Evolutionary conservation across 1,140 invertebrate genomes (phyloP).

Genomic region (Drosophila tsacasi): DNA sequence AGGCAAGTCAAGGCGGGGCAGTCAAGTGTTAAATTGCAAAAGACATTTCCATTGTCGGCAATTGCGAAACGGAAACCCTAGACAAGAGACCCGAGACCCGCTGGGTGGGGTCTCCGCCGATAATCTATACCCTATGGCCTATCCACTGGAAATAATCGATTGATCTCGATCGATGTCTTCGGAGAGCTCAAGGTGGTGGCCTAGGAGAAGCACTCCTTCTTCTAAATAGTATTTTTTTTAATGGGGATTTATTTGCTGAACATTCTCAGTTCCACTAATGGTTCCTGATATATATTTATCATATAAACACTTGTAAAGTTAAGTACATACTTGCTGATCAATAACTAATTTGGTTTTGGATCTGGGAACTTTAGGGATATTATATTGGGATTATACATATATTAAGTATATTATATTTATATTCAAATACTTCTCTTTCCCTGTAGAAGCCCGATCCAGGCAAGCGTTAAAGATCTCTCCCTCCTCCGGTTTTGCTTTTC

Average conservation of each 20-base stretch:
- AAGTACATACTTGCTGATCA: background rate
- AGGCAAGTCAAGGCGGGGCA: conserved; percentile 60
- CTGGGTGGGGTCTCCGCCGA: conserved; percentile 28
- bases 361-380: background rate
- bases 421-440: background rate
- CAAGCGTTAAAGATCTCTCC: conserved; percentile 66
- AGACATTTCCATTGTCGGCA: conserved; percentile 76
- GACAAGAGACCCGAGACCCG: conserved; percentile 30
- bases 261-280: background rate
- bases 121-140: conserved; percentile 25
- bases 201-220: background rate
- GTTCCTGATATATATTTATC: background rate
- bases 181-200: background rate
- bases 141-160: conserved; percentile 36
- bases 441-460: conserved; percentile 53
- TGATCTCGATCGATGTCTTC: background rate
- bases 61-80: conserved; percentile 64
- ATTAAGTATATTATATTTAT: too few relatives aligned
- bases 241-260: background rate
- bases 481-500: conserved; percentile 4
- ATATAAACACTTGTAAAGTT: background rate
- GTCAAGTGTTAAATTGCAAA: conserved; percentile 82
- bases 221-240: too few relatives aligned
- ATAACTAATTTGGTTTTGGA: background rate
- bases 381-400: too few relatives aligned